phyloP scores from a whole-genome alignment of 1,140 invertebrate genomes.

The Ceratina calcarata region DNA sequence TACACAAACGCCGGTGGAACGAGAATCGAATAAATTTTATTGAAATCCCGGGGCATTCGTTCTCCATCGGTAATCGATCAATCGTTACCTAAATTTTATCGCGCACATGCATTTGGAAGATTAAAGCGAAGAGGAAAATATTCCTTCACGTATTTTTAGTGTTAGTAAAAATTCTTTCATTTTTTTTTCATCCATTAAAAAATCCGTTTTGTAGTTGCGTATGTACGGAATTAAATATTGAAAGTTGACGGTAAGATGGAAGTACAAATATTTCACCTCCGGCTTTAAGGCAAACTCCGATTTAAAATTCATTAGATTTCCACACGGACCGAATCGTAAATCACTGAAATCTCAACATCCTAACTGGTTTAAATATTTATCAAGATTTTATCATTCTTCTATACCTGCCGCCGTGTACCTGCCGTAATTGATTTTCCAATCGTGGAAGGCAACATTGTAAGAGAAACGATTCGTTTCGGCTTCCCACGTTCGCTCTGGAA shows the following conservation, averaged over 20 bases:
- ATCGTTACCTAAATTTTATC: neutral
- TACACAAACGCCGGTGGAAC: neutral
- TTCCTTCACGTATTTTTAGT: too few species aligned
- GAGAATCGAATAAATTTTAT: neutral
- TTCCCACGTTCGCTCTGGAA: conserved; percentile 41
- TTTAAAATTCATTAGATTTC: neutral
- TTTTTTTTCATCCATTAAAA: too few species aligned
- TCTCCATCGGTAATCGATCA: neutral
- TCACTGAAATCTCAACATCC: neutral
- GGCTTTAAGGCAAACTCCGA: neutral
- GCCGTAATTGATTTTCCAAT: neutral
- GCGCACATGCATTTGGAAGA: too few species aligned
- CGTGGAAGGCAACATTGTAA: neutral
- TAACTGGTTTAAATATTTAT: neutral
- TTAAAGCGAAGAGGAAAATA: neutral
- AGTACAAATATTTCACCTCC: neutral
- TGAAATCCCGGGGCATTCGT: neutral
- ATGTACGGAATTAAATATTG: too few species aligned
- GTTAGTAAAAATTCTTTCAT: too few species aligned
- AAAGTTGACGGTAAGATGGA: neutral
- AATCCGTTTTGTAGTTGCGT: too few species aligned
- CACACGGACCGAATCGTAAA: neutral
- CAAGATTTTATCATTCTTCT: neutral
- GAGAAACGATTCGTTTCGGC: conserved; percentile 3
- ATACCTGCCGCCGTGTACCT: too few species aligned